Evolutionary conservation across 2,888 invertebrate species (phyloP), one percentile per base, ranked within the genome.

Genomic region (Clusia tigrina): DNA sequence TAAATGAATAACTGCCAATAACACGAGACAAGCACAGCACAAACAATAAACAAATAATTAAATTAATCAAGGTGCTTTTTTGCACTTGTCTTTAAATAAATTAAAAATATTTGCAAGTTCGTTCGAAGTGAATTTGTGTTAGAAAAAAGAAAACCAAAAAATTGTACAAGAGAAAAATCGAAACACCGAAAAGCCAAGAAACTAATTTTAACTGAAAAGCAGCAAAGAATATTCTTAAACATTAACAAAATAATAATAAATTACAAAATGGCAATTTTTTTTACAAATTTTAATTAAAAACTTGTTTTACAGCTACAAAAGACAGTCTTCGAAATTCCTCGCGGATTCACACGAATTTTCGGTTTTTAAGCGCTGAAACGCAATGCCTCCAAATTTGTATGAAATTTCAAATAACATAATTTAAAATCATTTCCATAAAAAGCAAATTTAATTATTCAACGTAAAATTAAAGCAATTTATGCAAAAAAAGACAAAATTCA

Each of bases 1-100:
- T 48, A 20, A 48, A 20, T 48, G 6, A 48, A 48, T n/a, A n/a
- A 42, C n/a, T 15, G n/a, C n/a, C 42, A 42, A 15, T n/a, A 42
- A 42, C 42, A 42, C 32, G 12, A 32, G 32, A 32, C 6, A 32
- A 32, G n/a, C n/a, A 32, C 32, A 32, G 32, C 32, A 12, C 32
- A 6, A 32, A 32, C 32, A 32, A 32, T 32, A 9, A 32, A 32
- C 32, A 42, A 42, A 42, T 42, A 5, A n/a, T 6, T 9, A 48
- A 48, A 48, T 20, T 48, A 48, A 20, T 48, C 48, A 48, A 48
- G 48, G 48, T 48, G 48, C 18, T 48, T 3, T 48, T 18, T 22
- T 48, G 18, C 15, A 32, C 32, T 9, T 9, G 12, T 9, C 6
- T 32, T 32, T 20, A 22, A 48, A 6, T 22, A 48, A 9, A 9